Base-by-base conservation (phyloP, 2,888 invertebrate genomes). In the Eutolmus rufibarbis region DNA sequence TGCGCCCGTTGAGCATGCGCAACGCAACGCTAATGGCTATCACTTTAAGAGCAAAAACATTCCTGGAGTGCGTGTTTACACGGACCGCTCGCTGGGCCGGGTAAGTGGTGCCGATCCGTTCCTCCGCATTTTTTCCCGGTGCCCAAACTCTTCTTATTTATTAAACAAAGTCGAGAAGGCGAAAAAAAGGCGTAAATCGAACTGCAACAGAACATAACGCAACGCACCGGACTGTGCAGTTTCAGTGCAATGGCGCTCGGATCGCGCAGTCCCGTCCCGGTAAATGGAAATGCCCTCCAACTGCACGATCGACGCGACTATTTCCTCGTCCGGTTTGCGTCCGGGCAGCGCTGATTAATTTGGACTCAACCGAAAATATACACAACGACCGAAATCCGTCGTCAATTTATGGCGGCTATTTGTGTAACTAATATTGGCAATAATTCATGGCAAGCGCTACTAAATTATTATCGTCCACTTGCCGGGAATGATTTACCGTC, bases 41-140 rank as follows among this genome's bases (percentile, higher is more conserved):
- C 82, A 82, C 66, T 82, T 82, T 57, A 28, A 82, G 57, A 66
- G 66, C 34, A 86, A 86, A 77, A 76, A 86, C 86, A 86, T 84
- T 89, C 88, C 89, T 89, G 89, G 88, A 88, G 89, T 89, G 88
- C 89, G 89, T 89, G 89, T 89, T 89, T 89, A 89, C 89, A 89
- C 87, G 88, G 89, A 88, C 89, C 88, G 87, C 89, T 89, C 88
- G 89, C 89, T 89, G 89, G 89, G 87, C 79, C 81, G 79, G 88
- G 88, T 88, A 84, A 89, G 88, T 88, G 88, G 88, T 66, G 34
- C 28, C 66, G 82, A 82, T 82, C 57, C 66, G 56, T 86, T 37
- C 88, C 82, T 74, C 88, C 77, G 28, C 28, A 57, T 79, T 87
- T 43, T 28, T 66, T 66, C 56, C 34, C 56, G 34, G 5, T 2